phyloP scores from a whole-genome alignment of 2,797 vertebrate genomes.

The Leptodactylus fallax region DNA sequence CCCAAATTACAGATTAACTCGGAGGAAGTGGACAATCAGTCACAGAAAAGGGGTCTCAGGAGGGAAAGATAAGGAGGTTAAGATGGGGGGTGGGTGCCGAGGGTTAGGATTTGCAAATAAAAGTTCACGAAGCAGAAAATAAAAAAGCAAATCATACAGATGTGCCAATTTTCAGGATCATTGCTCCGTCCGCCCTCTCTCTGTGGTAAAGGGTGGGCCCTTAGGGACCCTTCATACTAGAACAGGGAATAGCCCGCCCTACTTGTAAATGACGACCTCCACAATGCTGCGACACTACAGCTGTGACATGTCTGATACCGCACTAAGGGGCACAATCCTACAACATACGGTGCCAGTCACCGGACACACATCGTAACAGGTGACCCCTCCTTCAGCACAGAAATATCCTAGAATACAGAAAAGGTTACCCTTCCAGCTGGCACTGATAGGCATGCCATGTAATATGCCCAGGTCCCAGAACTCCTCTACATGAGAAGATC shows the following conservation, averaged over 20 bases:
- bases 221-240: slow-evolving; percentile 31
- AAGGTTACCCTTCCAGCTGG: neutral
- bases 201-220: slow-evolving; percentile 58
- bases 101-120: slow-evolving; percentile 90
- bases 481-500: slow-evolving; percentile 1
- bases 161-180: slow-evolving; percentile 90
- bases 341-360: slow-evolving; percentile 6
- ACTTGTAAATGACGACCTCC: neutral
- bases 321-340: neutral
- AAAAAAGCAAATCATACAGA: slow-evolving; percentile 93
- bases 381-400: neutral
- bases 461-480: neutral
- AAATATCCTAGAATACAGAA: neutral
- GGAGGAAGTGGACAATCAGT: slow-evolving; percentile 11
- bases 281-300: slow-evolving; percentile 15
- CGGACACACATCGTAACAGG: neutral
- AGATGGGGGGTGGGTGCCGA: slow-evolving; percentile 70
- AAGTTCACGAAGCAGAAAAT: slow-evolving; percentile 95
- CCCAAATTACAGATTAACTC: neutral
- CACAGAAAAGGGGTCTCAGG: slow-evolving; percentile 23
- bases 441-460: neutral
- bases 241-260: slow-evolving; percentile 42
- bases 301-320: neutral
- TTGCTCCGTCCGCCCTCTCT: slow-evolving; percentile 84
- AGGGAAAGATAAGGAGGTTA: slow-evolving; percentile 17